Percentiles rank a stretch among this genome's conserved stretches.
phyloP scores from a whole-genome alignment of 1,140 invertebrate genomes.

The Drosophila sulfurigaster region DNA sequence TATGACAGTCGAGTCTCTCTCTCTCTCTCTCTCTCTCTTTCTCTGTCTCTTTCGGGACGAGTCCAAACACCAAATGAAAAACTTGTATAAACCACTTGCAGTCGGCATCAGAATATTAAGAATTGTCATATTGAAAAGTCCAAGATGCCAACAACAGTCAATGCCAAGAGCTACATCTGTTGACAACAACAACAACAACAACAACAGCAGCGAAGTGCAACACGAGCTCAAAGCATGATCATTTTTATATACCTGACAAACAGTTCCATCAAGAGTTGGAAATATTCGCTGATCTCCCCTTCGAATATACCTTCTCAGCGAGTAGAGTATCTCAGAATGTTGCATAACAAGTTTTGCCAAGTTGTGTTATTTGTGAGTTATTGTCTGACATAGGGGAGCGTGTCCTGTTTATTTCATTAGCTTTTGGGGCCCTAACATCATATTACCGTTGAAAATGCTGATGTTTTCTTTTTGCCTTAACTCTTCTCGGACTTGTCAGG shows the following conservation, averaged over 20 bases:
- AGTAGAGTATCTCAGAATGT: conserved; percentile 19
- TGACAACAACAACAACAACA: conserved; percentile 28
- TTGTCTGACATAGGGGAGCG: conserved; percentile 43
- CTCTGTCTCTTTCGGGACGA: conserved; percentile 9
- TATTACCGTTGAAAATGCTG: conserved; percentile 39
- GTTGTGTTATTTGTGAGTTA: conserved; percentile 44
- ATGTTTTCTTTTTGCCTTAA: conserved; percentile 9
- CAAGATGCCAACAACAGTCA: conserved; percentile 66
- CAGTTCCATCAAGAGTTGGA: too few relatives aligned
- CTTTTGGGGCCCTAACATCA: conserved; percentile 11
- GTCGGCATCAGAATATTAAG: conserved; percentile 73
- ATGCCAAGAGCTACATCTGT: conserved; percentile 51
- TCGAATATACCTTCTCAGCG: too few relatives aligned
- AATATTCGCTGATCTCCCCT: too few relatives aligned
- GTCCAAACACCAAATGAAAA: conserved; percentile 41
- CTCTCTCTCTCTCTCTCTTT: background rate
- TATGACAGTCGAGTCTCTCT: conserved; percentile 63
- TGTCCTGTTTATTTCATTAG: conserved; percentile 53
- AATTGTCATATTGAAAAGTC: conserved; percentile 79
- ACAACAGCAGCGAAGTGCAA: conserved; percentile 23
- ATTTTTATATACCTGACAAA: too few relatives aligned
- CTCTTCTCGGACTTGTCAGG: conserved; percentile 10
- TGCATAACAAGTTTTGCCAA: conserved; percentile 48
- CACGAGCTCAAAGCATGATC: background rate
- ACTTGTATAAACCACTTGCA: conserved; percentile 63